These are phyloP conservation scores for Cheilosia urbana DNA, from an alignment of 2,888 invertebrate genomes.

Conservation along the genomic window DNA sequence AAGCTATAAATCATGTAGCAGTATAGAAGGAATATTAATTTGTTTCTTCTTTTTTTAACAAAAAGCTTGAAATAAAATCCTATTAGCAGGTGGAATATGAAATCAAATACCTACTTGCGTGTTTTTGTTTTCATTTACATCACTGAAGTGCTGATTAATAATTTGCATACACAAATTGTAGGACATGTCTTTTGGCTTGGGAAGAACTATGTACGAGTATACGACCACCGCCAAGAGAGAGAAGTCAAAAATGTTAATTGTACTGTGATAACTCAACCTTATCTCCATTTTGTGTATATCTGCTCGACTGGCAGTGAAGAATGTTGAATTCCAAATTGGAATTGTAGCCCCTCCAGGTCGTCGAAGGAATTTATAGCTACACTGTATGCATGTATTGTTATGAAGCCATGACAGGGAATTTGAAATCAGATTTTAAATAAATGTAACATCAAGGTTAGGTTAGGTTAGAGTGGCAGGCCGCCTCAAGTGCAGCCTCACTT, in stretches of 20 bases:
- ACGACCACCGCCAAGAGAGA: not conserved
- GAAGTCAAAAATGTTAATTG: not conserved
- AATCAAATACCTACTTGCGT: not conserved
- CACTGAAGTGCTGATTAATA: not conserved
- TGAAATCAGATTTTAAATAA: no score
- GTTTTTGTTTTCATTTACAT: not conserved
- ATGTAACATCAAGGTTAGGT: no score
- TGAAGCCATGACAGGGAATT: no score
- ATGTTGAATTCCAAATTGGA: not conserved
- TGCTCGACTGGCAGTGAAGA: not conserved
- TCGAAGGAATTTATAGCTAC: not conserved
- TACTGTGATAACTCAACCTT: slow-evolving; percentile 1
- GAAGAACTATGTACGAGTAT: not conserved
- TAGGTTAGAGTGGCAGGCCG: no score
- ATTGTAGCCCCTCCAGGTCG: not conserved
- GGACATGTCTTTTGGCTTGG: not conserved
- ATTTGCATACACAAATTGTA: slow-evolving; percentile 1
- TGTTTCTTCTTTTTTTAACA: not conserved
- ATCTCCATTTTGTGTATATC: not conserved
- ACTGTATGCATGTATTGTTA: not conserved
- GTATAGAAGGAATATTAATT: not conserved
- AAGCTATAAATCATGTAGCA: no score
- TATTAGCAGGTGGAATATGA: slow-evolving; percentile 7
- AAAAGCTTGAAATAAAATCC: not conserved
- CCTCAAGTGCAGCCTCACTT: no score